Percentiles rank a stretch among this genome's conserved stretches.
Evolutionary conservation across 2,888 invertebrate genomes (phyloP).

Genomic region (Autographa gamma): DNA sequence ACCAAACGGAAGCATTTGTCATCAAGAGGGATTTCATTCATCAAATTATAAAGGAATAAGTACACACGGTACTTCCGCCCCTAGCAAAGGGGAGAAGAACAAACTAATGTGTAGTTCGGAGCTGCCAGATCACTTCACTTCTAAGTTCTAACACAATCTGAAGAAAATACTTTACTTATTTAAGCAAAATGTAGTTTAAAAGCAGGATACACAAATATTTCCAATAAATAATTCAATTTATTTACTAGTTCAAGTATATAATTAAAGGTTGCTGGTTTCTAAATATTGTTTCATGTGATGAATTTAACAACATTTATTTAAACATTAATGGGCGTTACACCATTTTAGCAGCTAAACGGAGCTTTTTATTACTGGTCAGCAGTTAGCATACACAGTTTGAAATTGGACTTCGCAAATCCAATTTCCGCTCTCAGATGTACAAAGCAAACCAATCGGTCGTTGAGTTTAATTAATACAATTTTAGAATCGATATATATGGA

Average conservation of each 20-base stretch:
- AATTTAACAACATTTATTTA: too few species aligned
- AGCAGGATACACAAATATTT: too few species aligned
- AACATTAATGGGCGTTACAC: too few species aligned
- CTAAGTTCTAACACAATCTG: background rate
- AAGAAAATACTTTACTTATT: background rate
- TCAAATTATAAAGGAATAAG: constrained; percentile 68
- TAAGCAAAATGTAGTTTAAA: background rate
- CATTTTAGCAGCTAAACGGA: too few species aligned
- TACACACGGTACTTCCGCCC: constrained; percentile 63
- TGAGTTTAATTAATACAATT: constrained; percentile 55
- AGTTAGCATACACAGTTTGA: too few species aligned
- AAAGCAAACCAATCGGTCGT: constrained; percentile 58
- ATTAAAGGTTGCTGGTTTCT: too few species aligned
- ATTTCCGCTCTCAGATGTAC: background rate
- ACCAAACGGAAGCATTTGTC: constrained; percentile 74
- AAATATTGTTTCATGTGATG: too few species aligned
- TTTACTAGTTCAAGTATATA: too few species aligned
- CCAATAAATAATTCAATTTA: too few species aligned
- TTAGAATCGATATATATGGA: constrained; percentile 27
- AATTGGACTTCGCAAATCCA: too few species aligned
- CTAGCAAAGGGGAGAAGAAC: constrained; percentile 52
- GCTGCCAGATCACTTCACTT: background rate
- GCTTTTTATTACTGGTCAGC: too few species aligned
- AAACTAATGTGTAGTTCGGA: constrained; percentile 16
- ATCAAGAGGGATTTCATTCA: constrained; percentile 76